A percentile compares a stretch with the other conserved stretches of the same genome.
Conservation (phyloP, 2,888 invertebrate genomes). For the Polietes domitor region DNA sequence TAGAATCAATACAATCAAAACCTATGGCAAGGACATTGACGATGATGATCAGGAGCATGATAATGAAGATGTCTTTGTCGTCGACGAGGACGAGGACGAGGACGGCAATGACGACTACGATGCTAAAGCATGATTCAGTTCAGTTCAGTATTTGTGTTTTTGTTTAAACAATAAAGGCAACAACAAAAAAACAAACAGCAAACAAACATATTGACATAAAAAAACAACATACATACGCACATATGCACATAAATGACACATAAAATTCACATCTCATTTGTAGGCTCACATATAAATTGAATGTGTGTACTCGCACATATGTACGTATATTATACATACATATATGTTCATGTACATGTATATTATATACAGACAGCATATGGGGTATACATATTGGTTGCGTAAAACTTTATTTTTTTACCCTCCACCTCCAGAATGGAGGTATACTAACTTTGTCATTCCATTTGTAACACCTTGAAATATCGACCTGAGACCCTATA, state of each 20-base stretch:
- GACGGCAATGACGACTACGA: background rate
- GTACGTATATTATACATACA: background rate
- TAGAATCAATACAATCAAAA: slow-evolving; percentile 23
- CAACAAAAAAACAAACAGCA: slow-evolving; percentile 9
- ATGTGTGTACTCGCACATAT: too few species aligned
- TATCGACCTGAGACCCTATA: too few species aligned
- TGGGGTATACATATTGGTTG: too few species aligned
- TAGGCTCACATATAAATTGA: background rate
- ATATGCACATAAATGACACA: slow-evolving; percentile 42
- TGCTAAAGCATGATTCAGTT: background rate
- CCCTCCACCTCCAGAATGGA: too few species aligned
- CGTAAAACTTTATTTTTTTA: too few species aligned
- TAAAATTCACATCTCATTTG: slow-evolving; percentile 46
- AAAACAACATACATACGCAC: too few species aligned
- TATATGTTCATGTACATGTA: background rate
- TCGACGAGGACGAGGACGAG: background rate
- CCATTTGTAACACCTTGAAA: too few species aligned
- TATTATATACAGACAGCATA: too few species aligned
- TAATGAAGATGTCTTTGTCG: background rate
- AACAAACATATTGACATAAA: slow-evolving; percentile 61
- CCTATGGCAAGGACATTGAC: background rate
- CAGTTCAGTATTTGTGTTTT: slow-evolving; percentile 41
- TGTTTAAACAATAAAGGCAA: slow-evolving; percentile 33
- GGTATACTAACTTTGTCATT: too few species aligned
- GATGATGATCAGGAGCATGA: background rate